These are phyloP conservation scores for Tachina fera DNA, from an alignment of 2,888 invertebrate genomes.

Conservation along the genomic window DNA sequence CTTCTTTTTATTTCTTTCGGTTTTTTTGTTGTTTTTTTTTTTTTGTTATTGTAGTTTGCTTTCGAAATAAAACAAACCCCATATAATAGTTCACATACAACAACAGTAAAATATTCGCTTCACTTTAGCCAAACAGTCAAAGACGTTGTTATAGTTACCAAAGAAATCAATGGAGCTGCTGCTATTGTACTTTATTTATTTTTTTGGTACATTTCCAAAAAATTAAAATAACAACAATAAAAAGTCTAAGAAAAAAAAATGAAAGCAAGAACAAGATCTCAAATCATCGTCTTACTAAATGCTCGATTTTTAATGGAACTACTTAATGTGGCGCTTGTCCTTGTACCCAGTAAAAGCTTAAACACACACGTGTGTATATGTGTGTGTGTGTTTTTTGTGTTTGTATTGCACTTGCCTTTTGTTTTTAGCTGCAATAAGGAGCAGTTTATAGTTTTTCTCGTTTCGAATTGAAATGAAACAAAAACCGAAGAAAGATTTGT, in stretches of 20 bases:
- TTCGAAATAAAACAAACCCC: constrained; percentile 11
- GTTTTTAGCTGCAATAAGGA: constrained; percentile 44
- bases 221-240: constrained; percentile 54
- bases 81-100: neutral
- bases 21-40: no score
- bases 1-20: constrained; percentile 14
- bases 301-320: constrained; percentile 73
- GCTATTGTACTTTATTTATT: constrained; percentile 3
- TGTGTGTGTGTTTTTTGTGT: neutral
- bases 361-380: neutral
- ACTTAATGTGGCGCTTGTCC: constrained; percentile 73
- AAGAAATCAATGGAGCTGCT: constrained; percentile 49
- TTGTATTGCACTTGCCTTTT: constrained; percentile 41
- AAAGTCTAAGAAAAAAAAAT: constrained; percentile 37
- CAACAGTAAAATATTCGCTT: neutral
- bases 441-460: constrained; percentile 44
- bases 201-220: constrained; percentile 60
- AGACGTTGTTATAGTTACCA: constrained; percentile 32
- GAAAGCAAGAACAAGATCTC: constrained; percentile 62
- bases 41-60: no score
- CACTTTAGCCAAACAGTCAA: constrained; percentile 49
- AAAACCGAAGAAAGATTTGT: constrained; percentile 65
- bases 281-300: constrained; percentile 66
- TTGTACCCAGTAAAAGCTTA: constrained; percentile 57
- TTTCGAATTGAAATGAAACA: constrained; percentile 45